Evolutionary conservation across 2,888 invertebrate genomes (phyloP).

Genomic region (Drosophila crucigera): DNA sequence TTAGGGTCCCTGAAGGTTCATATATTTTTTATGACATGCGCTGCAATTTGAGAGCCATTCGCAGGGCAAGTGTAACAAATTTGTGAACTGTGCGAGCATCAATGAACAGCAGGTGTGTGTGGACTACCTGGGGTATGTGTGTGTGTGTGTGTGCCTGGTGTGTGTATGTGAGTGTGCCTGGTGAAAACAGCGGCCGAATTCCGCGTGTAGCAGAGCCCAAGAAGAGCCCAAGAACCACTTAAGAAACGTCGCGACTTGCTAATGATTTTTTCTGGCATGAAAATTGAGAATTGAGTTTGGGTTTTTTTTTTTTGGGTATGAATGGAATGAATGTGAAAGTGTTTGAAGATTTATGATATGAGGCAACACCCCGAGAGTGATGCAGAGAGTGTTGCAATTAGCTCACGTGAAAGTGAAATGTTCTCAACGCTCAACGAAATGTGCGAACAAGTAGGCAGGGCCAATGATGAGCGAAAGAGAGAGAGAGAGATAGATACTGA

Average conservation of each 20-base stretch:
- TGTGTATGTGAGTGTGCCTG: background rate
- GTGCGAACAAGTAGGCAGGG: constrained; percentile 70
- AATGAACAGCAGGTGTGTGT: constrained; percentile 57
- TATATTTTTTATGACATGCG: constrained; percentile 34
- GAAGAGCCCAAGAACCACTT: constrained; percentile 60
- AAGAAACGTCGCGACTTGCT: constrained; percentile 72
- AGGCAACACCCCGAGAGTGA: constrained; percentile 58
- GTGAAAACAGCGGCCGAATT: constrained; percentile 35
- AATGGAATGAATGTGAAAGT: constrained; percentile 79
- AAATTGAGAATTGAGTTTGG: constrained; percentile 5
- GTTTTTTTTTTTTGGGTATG: constrained; percentile 21
- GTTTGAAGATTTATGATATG: constrained; percentile 76
- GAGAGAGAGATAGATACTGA: background rate
- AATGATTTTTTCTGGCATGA: constrained; percentile 59
- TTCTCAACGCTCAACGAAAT: constrained; percentile 69
- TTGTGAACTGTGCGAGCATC: constrained; percentile 35
- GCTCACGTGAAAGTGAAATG: constrained; percentile 75
- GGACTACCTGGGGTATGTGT: background rate
- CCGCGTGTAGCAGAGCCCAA: constrained; percentile 15
- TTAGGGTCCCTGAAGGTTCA: background rate
- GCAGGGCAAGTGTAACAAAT: constrained; percentile 65
- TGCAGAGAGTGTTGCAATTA: constrained; percentile 64
- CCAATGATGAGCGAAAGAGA: constrained; percentile 1
- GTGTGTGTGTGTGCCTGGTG: constrained; percentile 29
- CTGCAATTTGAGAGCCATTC: constrained; percentile 2